phyloP scores from a whole-genome alignment of 2,113 vertebrate genomes.

The Corydoras sp. region DNA sequence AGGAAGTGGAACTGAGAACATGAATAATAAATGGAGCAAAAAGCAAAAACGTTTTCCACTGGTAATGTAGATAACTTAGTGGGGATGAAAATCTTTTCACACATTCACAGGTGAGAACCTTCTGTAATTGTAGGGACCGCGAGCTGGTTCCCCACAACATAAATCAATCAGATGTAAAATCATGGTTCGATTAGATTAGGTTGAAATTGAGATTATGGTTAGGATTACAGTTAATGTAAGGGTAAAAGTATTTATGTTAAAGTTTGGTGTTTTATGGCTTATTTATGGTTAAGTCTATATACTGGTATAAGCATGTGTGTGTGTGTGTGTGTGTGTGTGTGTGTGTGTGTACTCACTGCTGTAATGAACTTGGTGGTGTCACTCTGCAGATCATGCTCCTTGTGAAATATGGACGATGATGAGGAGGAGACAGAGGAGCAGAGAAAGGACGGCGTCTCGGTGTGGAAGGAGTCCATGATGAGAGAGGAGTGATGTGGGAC shows the following conservation, averaged over 20 bases:
- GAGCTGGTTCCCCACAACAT: no score
- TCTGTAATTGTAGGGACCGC: no score
- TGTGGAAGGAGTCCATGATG: conserved; percentile 55
- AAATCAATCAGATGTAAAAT: no score
- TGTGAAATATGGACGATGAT: conserved; percentile 52
- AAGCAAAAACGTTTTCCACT: no score
- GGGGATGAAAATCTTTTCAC: no score
- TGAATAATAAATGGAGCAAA: no score
- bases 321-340: conserved; percentile 10
- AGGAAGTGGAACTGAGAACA: no score
- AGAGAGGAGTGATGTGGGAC: conserved; percentile 41
- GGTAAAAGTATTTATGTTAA: no score
- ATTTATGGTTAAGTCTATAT: background rate
- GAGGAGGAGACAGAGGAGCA: conserved; percentile 41
- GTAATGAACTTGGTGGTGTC: conserved; percentile 61
- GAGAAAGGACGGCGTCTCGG: conserved; percentile 53
- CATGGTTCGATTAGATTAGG: no score
- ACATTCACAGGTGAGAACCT: no score
- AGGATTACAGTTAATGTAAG: background rate
- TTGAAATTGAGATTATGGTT: background rate
- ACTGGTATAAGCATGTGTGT: background rate
- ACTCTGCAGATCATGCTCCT: conserved; percentile 53
- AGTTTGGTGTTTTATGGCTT: no score
- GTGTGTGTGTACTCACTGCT: conserved; percentile 57
- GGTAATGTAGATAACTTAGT: no score